phyloP scores from a whole-genome alignment of 2,888 invertebrate species.

The Sylvicola cinctus region DNA sequence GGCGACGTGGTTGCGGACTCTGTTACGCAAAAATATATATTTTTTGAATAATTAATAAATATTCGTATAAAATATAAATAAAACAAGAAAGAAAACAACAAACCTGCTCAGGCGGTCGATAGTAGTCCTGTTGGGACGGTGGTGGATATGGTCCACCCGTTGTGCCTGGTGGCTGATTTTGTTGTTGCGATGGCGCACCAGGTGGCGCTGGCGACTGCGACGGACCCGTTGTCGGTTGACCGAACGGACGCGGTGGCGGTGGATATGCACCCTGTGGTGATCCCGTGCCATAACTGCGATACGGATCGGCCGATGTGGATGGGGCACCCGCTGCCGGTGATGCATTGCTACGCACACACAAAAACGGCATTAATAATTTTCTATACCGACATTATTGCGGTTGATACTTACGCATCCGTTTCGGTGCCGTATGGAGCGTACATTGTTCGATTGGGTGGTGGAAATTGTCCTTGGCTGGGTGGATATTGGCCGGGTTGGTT shows the following conservation, averaged over 20 bases:
- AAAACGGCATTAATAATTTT: background rate
- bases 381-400: too few species aligned
- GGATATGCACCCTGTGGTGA: constrained; percentile 4
- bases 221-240: constrained; percentile 25
- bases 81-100: background rate
- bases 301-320: constrained; percentile 11
- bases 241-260: constrained; percentile 15
- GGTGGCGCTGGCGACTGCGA: constrained; percentile 13
- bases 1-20: constrained; percentile 50
- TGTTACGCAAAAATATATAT: too few species aligned
- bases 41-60: too few species aligned
- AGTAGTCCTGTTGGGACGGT: constrained; percentile 32
- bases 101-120: constrained; percentile 28
- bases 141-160: constrained; percentile 26
- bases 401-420: constrained; percentile 35
- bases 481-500: constrained; percentile 35
- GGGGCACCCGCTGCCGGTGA: constrained; percentile 21
- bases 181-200: constrained; percentile 22
- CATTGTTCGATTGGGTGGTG: constrained; percentile 53
- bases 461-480: constrained; percentile 32
- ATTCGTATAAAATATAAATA: background rate
- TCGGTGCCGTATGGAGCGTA: constrained; percentile 59
- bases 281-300: constrained; percentile 6
- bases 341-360: constrained; percentile 12
- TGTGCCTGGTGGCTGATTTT: constrained; percentile 26